These are phyloP conservation scores for Oryzias dopingdopingensis DNA, from an alignment of 2,797 vertebrate species.

Conservation along the genomic window DNA sequence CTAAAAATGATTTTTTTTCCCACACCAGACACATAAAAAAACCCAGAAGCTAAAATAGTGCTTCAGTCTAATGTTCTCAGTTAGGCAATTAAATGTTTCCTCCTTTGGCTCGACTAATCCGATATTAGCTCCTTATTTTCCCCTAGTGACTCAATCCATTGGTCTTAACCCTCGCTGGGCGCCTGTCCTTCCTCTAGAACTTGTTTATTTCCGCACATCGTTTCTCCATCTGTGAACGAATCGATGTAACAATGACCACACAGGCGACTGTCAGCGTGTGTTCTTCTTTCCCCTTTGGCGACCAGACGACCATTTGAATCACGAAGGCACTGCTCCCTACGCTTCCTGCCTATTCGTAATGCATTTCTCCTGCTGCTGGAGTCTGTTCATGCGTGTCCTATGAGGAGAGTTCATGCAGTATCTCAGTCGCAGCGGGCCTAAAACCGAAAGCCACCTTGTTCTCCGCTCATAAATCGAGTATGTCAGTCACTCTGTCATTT, in stretches of 20 bases:
- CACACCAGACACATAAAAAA: constrained; percentile 46
- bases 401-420: constrained; percentile 56
- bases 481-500: constrained; percentile 60
- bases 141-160: not conserved
- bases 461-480: constrained; percentile 47
- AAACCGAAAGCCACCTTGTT: constrained; percentile 58
- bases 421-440: constrained; percentile 54
- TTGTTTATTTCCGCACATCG: constrained; percentile 33
- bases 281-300: constrained; percentile 21
- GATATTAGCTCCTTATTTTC: constrained; percentile 28
- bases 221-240: constrained; percentile 45
- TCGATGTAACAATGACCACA: constrained; percentile 51
- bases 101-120: constrained; percentile 40
- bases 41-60: constrained; percentile 24
- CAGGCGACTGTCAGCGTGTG: constrained; percentile 23
- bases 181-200: constrained; percentile 40
- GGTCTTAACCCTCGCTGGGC: constrained; percentile 13
- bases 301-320: constrained; percentile 59
- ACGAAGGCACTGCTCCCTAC: constrained; percentile 53
- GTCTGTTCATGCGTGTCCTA: constrained; percentile 40
- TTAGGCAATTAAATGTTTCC: constrained; percentile 44
- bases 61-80: constrained; percentile 10
- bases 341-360: constrained; percentile 36
- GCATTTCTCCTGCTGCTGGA: constrained; percentile 27
- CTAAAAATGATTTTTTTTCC: constrained; percentile 51